Base-by-base conservation (phyloP, 1,140 invertebrate genomes). In the Pygmarrhopalites habei region DNA sequence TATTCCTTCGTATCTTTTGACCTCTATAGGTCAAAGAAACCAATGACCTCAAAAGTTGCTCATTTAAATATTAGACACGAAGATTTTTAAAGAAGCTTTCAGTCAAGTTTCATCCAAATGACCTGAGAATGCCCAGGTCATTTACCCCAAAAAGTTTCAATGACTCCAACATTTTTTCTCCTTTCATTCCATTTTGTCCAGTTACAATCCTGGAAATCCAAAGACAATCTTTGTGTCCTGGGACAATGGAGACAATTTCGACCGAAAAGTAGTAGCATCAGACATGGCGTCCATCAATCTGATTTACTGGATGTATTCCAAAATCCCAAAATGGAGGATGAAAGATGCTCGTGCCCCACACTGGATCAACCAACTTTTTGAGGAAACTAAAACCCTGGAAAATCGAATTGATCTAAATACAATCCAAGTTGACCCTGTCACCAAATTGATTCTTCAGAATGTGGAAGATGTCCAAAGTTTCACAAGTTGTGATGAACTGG, bases 161-260 rank as follows among this genome's bases (percentile, higher is more conserved):
- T n/a, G n/a, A n/a, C n/a, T n/a, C n/a, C n/a, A n/a, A n/a, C n/a
- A n/a, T n/a, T n/a, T n/a, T n/a, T 35, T 35, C 15, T 35, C 15
- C 15, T 7, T 7, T 52, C 5, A 52, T 5, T 51, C n/a, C 44
- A 30, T 60, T 19, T 17, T 47, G 4, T 52, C 26, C 26, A 23
- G 21, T 28, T 28, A n/a, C 17, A 17, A 60, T 26, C 21, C 12
- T 17, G 7, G 30, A 21, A n/a, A 5, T 7, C 19, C 49, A 1
- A 61, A 52, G 25, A 29, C 28, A 7, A 43, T 62, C n/a, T 62
- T 30, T 25, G 39, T 62, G 1, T 62, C 60, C 12, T 29, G 14
- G 15, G 52, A 62, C 21, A 32, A 55, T 17, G 64, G 64, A n/a
- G 58, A 61, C 15, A 66, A 29, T 10, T 66, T 66, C 29, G 44